Conservation (phyloP, 2,888 invertebrate genomes). For the Apotomis turbidana region DNA sequence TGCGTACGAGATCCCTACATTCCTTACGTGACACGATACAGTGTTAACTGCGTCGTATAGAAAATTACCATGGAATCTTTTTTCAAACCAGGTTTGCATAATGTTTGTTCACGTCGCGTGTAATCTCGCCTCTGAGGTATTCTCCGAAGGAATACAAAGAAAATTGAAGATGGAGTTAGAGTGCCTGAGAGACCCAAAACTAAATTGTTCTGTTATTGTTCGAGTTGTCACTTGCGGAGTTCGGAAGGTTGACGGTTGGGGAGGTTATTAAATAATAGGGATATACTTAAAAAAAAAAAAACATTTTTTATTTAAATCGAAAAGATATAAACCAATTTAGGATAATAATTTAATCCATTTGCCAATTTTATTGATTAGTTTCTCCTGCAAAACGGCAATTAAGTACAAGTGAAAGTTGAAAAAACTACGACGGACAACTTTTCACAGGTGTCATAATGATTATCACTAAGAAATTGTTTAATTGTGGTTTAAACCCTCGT, state of each 20-base stretch:
- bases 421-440: no score
- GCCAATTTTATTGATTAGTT: no score
- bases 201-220: constrained; percentile 42
- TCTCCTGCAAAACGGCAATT: no score
- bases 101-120: constrained; percentile 36
- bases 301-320: no score
- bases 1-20: no score
- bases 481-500: no score
- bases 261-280: constrained; percentile 7
- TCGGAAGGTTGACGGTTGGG: constrained; percentile 6
- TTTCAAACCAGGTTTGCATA: constrained; percentile 38
- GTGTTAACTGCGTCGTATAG: constrained; percentile 21
- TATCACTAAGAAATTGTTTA: no score
- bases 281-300: no score
- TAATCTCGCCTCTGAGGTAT: constrained; percentile 39
- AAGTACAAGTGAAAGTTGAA: no score
- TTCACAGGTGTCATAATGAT: no score
- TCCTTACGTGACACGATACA: background rate
- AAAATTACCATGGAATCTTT: constrained; percentile 33
- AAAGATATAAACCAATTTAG: no score
- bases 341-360: no score
- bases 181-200: constrained; percentile 41
- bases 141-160: constrained; percentile 43
- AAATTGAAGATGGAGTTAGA: constrained; percentile 44
- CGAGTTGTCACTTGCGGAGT: constrained; percentile 22